A percentile compares a stretch with the other conserved stretches of the same genome.
Evolutionary conservation across 2,113 vertebrate genomes (phyloP).

Genomic region (Lathamus discolor): DNA sequence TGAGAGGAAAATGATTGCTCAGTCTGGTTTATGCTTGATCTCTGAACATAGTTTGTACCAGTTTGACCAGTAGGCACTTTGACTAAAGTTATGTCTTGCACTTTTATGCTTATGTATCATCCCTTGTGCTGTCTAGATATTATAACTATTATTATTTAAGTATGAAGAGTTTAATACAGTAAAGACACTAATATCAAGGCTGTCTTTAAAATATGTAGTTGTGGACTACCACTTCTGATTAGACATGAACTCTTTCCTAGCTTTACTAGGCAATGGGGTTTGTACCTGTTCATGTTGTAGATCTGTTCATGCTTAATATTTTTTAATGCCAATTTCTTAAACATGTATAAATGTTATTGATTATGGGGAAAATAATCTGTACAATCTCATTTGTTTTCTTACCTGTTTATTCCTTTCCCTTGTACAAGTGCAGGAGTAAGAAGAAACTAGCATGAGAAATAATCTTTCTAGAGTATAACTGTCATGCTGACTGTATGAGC

Average conservation of each 20-base stretch:
- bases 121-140: neutral
- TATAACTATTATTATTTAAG: neutral
- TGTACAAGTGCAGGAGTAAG: neutral
- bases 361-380: neutral
- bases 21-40: neutral
- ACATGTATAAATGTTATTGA: neutral
- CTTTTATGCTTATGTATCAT: neutral
- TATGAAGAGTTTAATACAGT: neutral
- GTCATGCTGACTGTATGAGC: neutral
- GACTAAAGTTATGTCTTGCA: slow-evolving; percentile 16
- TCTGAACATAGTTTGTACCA: neutral
- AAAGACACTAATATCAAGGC: neutral
- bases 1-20: neutral
- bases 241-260: neutral
- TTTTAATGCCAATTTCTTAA: neutral
- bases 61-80: slow-evolving; percentile 23
- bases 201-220: neutral
- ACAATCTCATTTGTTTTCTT: neutral
- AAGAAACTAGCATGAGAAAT: neutral
- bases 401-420: neutral
- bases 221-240: neutral
- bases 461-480: neutral
- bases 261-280: neutral
- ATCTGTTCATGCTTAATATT: neutral
- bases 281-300: neutral